These are phyloP conservation scores for Psammodynastes pulverulentus DNA, from an alignment of 2,113 vertebrate species.

Conservation along the genomic window DNA sequence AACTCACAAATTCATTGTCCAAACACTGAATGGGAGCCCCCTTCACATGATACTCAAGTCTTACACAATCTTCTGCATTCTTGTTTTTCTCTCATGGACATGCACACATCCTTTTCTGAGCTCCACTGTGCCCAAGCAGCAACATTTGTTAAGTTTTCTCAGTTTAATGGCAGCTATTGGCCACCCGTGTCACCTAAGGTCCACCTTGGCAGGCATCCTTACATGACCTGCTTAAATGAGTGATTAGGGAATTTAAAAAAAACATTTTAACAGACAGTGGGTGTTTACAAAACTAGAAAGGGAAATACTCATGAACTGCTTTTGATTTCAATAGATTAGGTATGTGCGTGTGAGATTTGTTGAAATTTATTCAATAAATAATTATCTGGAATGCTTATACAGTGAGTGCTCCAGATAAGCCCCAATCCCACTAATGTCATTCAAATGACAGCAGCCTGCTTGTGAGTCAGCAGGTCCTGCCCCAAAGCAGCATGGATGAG, in stretches of 20 bases:
- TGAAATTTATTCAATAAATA: background rate
- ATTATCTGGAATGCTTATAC: background rate
- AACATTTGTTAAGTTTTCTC: background rate
- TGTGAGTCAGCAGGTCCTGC: background rate
- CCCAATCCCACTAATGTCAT: background rate
- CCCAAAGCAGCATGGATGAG: background rate
- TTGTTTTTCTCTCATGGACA: background rate
- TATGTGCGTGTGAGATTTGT: background rate
- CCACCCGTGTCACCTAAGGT: background rate
- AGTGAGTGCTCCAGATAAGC: background rate
- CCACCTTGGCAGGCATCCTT: background rate
- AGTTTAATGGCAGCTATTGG: background rate
- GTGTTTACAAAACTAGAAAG: background rate
- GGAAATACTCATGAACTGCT: background rate
- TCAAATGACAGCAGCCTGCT: background rate
- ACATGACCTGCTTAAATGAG: background rate
- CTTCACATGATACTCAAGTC: background rate
- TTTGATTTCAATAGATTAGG: background rate
- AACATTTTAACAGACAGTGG: background rate
- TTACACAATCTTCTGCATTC: background rate
- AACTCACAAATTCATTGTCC: background rate
- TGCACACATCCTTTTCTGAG: background rate
- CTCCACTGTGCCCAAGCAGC: background rate
- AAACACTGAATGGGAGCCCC: background rate
- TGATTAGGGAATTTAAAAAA: background rate